These are phyloP conservation scores for Mongoloraphidia duomilia DNA, from an alignment of 2,888 invertebrate species.

Conservation along the genomic window DNA sequence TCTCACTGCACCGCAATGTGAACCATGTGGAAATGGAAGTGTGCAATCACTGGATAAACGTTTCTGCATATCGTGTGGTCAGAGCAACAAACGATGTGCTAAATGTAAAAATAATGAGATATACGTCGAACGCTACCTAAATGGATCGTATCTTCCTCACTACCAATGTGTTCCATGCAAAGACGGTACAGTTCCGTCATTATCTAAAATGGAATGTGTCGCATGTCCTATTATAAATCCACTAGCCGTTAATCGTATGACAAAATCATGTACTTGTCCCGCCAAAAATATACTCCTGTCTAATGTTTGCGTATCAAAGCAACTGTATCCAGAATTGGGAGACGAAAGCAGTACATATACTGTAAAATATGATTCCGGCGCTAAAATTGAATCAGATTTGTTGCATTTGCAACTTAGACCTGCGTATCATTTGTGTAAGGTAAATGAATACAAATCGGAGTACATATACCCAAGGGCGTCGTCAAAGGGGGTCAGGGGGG, in stretches of 20 bases:
- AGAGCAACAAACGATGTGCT: slow-evolving; percentile 24
- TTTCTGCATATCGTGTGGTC: slow-evolving; percentile 24
- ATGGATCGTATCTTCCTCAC: slow-evolving; percentile 23
- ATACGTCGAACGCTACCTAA: slow-evolving; percentile 26
- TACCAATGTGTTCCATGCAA: slow-evolving; percentile 29
- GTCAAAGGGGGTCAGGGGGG: no score
- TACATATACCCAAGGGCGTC: no score
- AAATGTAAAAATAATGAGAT: slow-evolving; percentile 12
- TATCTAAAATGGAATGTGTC: slow-evolving; percentile 25
- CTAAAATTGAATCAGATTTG: slow-evolving; percentile 10
- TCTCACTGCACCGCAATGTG: slow-evolving; percentile 20
- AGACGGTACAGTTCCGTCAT: slow-evolving; percentile 27
- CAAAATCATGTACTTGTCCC: slow-evolving; percentile 25
- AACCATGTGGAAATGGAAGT: slow-evolving; percentile 21
- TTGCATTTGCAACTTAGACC: slow-evolving; percentile 24
- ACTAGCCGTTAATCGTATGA: slow-evolving; percentile 12
- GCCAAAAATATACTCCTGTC: slow-evolving; percentile 14
- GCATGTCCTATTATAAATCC: slow-evolving; percentile 22
- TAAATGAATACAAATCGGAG: slow-evolving; percentile 12
- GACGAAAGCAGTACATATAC: slow-evolving; percentile 24
- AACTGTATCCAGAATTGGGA: slow-evolving; percentile 22
- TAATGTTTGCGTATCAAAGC: slow-evolving; percentile 24
- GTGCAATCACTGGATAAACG: slow-evolving; percentile 23
- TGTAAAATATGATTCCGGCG: slow-evolving; percentile 23
- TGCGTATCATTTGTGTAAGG: slow-evolving; percentile 30